Conservation (phyloP, 2,113 vertebrate genomes). For the Nothoprocta perdicaria region DNA sequence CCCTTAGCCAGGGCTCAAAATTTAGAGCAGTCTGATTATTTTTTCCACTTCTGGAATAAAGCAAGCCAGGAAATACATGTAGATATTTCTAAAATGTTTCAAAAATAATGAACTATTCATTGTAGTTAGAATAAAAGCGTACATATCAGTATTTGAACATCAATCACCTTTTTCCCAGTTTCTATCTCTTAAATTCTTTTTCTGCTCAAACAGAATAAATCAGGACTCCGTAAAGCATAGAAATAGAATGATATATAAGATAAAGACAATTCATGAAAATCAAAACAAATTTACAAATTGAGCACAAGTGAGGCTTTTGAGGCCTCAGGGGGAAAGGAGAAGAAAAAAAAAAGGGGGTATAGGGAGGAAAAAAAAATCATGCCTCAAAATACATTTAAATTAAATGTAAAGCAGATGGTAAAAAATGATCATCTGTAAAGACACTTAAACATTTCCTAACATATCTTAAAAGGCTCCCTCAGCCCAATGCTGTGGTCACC, state of each 20-base stretch:
- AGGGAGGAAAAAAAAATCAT: not conserved
- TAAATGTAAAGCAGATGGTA: rapidly evolving
- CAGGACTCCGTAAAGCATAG: not conserved
- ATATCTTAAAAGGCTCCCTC: not conserved
- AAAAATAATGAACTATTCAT: not conserved
- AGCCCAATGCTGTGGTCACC: not conserved
- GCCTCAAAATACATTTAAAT: not conserved
- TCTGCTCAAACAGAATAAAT: not conserved
- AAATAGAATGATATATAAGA: not conserved
- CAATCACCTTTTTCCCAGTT: not conserved
- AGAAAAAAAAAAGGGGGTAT: not conserved
- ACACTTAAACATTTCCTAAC: not conserved
- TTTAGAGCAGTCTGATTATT: not conserved
- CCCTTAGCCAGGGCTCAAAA: not conserved
- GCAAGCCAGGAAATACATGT: not conserved
- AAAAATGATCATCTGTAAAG: not conserved
- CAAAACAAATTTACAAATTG: not conserved
- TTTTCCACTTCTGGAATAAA: not conserved
- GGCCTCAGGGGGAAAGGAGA: not conserved
- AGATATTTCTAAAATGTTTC: not conserved
- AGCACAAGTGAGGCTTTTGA: not conserved
- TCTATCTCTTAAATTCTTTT: not conserved
- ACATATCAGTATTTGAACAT: not conserved
- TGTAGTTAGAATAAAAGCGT: not conserved
- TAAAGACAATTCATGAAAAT: not conserved